Percentiles rank a stretch among this genome's conserved stretches.
These are phyloP conservation scores for Scortum barcoo DNA, from an alignment of 2,113 vertebrate species.

Conservation along the genomic window DNA sequence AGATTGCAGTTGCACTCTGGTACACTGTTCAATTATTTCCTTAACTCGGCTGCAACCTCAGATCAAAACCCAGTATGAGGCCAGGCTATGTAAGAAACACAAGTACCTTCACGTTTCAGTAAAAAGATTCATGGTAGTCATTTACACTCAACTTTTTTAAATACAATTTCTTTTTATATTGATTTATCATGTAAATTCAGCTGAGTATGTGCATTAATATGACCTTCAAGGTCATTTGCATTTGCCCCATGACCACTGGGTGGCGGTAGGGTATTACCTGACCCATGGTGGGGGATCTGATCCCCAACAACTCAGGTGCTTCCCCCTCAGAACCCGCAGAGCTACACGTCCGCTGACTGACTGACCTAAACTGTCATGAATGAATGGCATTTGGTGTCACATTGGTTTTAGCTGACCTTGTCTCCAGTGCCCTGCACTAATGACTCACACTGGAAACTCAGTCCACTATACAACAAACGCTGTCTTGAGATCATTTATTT, in stretches of 20 bases:
- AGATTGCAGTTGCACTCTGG: slow-evolving; percentile 30
- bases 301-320: slow-evolving; percentile 52
- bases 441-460: slow-evolving; percentile 29
- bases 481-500: slow-evolving; percentile 14
- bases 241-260: slow-evolving; percentile 71
- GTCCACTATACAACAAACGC: not conserved
- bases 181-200: slow-evolving; percentile 3
- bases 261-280: slow-evolving; percentile 69
- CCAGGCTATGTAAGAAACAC: not conserved
- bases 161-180: not conserved
- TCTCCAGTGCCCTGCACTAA: not conserved
- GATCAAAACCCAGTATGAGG: not conserved
- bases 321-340: slow-evolving; percentile 13
- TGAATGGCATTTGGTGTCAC: slow-evolving; percentile 49
- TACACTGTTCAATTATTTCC: slow-evolving; percentile 18
- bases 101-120: not conserved
- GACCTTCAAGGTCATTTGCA: slow-evolving; percentile 54
- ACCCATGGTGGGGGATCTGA: slow-evolving; percentile 14
- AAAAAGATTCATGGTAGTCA: not conserved
- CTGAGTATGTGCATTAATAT: not conserved
- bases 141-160: not conserved
- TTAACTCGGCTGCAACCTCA: slow-evolving; percentile 22
- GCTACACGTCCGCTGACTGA: slow-evolving; percentile 16
- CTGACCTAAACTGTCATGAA: slow-evolving; percentile 43
- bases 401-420: slow-evolving; percentile 58